These are phyloP conservation scores for Hypena proboscidalis DNA, from an alignment of 2,888 invertebrate species.

Conservation along the genomic window DNA sequence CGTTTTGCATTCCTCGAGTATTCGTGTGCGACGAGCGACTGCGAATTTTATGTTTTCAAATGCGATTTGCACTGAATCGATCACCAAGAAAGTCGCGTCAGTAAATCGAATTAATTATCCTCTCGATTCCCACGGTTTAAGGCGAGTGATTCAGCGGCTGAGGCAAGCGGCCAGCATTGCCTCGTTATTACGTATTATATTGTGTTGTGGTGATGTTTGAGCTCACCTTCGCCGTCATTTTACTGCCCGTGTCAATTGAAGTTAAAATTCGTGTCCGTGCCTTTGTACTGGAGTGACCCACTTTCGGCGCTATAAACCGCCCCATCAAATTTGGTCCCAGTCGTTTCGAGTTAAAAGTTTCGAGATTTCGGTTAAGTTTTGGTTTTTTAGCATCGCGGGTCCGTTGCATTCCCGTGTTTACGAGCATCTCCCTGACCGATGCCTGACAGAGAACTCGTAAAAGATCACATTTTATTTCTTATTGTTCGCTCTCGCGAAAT, in stretches of 20 bases:
- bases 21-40: slow-evolving; percentile 65
- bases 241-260: slow-evolving; percentile 43
- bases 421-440: slow-evolving; percentile 73
- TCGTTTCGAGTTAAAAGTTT: slow-evolving; percentile 60
- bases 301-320: slow-evolving; percentile 70
- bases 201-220: slow-evolving; percentile 25
- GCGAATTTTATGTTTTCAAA: slow-evolving; percentile 65
- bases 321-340: slow-evolving; percentile 70
- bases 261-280: slow-evolving; percentile 42
- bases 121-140: slow-evolving; percentile 48
- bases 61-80: slow-evolving; percentile 63
- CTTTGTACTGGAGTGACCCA: slow-evolving; percentile 69
- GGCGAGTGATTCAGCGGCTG: slow-evolving; percentile 14
- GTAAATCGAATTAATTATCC: slow-evolving; percentile 37
- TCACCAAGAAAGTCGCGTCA: slow-evolving; percentile 50
- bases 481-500: slow-evolving; percentile 84
- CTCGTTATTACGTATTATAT: slow-evolving; percentile 8
- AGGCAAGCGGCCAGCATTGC: slow-evolving; percentile 17
- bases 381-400: slow-evolving; percentile 67
- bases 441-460: slow-evolving; percentile 79
- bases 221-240: slow-evolving; percentile 44
- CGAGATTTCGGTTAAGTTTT: slow-evolving; percentile 61
- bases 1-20: slow-evolving; percentile 78
- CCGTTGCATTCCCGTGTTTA: slow-evolving; percentile 81
- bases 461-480: slow-evolving; percentile 83